These are phyloP conservation scores for Aplysina aerophoba DNA, from an alignment of 37 sponge, comb jelly and placozoan genomes.

Conservation along the genomic window DNA sequence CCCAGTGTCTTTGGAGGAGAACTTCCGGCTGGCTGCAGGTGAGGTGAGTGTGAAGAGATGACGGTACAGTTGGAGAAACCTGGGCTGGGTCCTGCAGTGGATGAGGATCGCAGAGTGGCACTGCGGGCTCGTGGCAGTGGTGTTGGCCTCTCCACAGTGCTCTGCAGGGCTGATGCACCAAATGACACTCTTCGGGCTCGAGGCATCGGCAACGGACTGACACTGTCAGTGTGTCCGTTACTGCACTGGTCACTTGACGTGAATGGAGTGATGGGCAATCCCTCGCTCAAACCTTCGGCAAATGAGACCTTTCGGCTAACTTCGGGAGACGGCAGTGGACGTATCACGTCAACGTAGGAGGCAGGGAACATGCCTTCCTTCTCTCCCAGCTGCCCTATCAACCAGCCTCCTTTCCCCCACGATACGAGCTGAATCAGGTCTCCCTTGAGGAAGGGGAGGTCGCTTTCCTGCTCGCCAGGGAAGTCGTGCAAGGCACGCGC, in stretches of 20 bases:
- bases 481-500: slow-evolving; percentile 65
- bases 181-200: not conserved
- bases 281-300: too few species aligned
- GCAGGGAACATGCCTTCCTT: slow-evolving; percentile 68
- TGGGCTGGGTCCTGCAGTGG: not conserved
- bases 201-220: slow-evolving; percentile 21
- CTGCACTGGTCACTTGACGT: too few species aligned
- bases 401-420: slow-evolving; percentile 57
- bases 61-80: not conserved
- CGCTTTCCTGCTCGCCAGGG: slow-evolving; percentile 48
- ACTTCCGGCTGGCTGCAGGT: not conserved
- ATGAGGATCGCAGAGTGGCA: not conserved
- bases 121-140: not conserved
- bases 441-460: slow-evolving; percentile 60
- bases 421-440: slow-evolving; percentile 67
- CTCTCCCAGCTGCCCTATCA: slow-evolving; percentile 45
- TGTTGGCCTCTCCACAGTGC: not conserved
- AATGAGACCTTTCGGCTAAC: not conserved
- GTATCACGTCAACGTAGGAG: slow-evolving; percentile 59
- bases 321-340: slow-evolving; percentile 25
- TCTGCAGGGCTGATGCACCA: not conserved
- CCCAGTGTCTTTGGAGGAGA: not conserved
- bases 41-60: not conserved
- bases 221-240: not conserved
- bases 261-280: too few species aligned